Percentiles rank a stretch among this genome's conserved stretches.
These are phyloP conservation scores for Lordiphosa stackelbergi DNA, from an alignment of 1,140 invertebrate species.

Conservation along the genomic window DNA sequence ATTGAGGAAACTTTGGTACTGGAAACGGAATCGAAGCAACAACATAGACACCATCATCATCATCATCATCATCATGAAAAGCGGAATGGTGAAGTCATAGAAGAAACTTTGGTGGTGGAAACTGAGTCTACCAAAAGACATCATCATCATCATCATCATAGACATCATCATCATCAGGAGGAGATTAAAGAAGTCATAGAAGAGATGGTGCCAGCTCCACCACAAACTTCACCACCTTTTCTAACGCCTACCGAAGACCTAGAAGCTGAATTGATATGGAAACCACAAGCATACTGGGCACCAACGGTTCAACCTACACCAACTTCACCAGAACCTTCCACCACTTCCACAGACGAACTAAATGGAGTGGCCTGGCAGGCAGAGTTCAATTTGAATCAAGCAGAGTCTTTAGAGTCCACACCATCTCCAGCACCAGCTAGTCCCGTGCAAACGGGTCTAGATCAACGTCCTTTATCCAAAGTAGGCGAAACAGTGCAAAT, in stretches of 20 bases:
- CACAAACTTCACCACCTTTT: conserved; percentile 38
- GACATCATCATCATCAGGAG: conserved; percentile 34
- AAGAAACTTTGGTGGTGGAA: conserved; percentile 18
- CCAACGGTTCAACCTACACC: conserved; percentile 5
- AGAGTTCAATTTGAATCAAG: conserved; percentile 10
- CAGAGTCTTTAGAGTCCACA: neutral
- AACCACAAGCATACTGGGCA: conserved; percentile 21
- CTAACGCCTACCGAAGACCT: conserved; percentile 46
- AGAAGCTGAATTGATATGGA: conserved; percentile 27
- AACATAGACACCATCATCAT: conserved; percentile 37
- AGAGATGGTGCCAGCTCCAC: conserved; percentile 44
- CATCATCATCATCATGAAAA: conserved; percentile 27
- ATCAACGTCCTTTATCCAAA: conserved; percentile 7
- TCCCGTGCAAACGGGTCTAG: conserved; percentile 1
- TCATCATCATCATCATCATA: conserved; percentile 35
- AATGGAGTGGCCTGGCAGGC: conserved; percentile 25
- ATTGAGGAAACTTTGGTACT: neutral
- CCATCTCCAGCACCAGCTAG: neutral
- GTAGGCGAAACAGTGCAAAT: conserved; percentile 1
- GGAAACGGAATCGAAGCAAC: conserved; percentile 15
- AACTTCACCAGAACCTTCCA: conserved; percentile 2
- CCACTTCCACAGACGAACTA: conserved; percentile 30
- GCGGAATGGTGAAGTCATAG: conserved; percentile 29
- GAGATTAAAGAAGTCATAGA: conserved; percentile 30
- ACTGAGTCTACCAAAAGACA: neutral